Conservation (phyloP, 2,113 vertebrate genomes). For the Brachyistius frenatus region DNA sequence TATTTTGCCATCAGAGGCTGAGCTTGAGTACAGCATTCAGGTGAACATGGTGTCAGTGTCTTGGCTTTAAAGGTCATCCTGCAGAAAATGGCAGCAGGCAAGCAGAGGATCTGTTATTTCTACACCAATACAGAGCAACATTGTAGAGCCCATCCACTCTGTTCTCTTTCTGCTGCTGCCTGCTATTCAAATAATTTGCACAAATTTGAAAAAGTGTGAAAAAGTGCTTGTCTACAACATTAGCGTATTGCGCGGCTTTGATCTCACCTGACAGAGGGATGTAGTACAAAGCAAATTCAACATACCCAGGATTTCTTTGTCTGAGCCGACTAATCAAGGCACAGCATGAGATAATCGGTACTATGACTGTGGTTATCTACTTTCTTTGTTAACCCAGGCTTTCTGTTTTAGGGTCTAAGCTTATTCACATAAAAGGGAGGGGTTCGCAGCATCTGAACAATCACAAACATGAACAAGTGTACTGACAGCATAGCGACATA, state of each 20-base stretch:
- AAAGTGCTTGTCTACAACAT: not conserved
- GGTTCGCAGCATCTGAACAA: too few species aligned
- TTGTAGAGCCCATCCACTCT: not conserved
- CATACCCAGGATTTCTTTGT: too few species aligned
- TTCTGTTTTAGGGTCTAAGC: too few species aligned
- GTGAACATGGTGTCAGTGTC: conserved; percentile 25
- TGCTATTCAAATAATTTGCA: not conserved
- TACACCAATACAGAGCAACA: not conserved
- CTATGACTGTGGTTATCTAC: too few species aligned
- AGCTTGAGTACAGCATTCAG: conserved; percentile 1
- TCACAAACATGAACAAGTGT: too few species aligned
- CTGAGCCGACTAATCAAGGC: too few species aligned
- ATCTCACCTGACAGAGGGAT: too few species aligned
- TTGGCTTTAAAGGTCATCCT: conserved; percentile 47
- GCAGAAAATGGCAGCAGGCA: not conserved
- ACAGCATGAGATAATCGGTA: too few species aligned
- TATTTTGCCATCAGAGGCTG: conserved; percentile 17
- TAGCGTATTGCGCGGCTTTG: not conserved
- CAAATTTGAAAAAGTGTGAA: not conserved
- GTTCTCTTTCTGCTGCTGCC: not conserved
- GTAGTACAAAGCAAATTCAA: too few species aligned
- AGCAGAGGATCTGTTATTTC: conserved; percentile 11
- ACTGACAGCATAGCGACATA: too few species aligned
- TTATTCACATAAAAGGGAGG: too few species aligned
- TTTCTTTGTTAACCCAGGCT: too few species aligned